phyloP scores from a whole-genome alignment of 2,113 vertebrate species.

The Podilymbus podiceps region DNA sequence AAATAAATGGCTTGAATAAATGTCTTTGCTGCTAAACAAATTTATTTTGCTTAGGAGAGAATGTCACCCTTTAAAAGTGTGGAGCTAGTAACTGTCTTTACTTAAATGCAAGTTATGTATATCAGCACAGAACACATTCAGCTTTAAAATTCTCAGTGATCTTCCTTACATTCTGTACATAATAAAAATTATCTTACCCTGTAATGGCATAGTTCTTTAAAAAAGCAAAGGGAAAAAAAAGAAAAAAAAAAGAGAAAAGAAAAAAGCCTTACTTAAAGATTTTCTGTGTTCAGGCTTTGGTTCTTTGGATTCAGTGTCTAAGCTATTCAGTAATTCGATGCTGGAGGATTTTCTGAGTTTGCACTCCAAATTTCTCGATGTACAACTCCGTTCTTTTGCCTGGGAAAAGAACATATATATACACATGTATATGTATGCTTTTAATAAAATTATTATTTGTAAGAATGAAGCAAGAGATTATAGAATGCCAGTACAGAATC shows the following conservation, averaged over 20 bases:
- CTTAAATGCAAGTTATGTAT: constrained; percentile 66
- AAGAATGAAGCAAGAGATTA: constrained; percentile 1
- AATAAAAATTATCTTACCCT: constrained; percentile 52
- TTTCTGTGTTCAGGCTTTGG: constrained; percentile 83
- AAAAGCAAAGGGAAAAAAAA: constrained; percentile 9
- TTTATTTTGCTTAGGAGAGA: constrained; percentile 58
- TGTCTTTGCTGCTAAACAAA: constrained; percentile 40
- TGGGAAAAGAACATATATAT: constrained; percentile 56
- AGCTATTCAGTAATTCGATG: constrained; percentile 78
- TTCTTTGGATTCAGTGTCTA: constrained; percentile 77
- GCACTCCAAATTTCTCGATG: constrained; percentile 65
- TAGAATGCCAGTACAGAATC: background rate
- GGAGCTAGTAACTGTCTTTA: constrained; percentile 54
- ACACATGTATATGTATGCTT: background rate
- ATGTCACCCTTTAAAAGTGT: constrained; percentile 46
- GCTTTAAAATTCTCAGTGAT: constrained; percentile 48
- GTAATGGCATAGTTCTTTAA: constrained; percentile 24
- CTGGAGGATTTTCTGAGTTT: constrained; percentile 81
- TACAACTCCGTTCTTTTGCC: constrained; percentile 65
- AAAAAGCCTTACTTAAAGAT: constrained; percentile 82
- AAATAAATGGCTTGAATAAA: constrained; percentile 63
- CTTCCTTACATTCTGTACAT: constrained; percentile 11
- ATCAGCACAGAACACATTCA: constrained; percentile 43
- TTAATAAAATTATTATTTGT: constrained; percentile 41
- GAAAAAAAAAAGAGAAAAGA: constrained; percentile 5